Percentiles rank a stretch among this genome's conserved stretches.
Evolutionary conservation across 2,888 invertebrate species (phyloP).

Genomic region (Autographa pulchrina): DNA sequence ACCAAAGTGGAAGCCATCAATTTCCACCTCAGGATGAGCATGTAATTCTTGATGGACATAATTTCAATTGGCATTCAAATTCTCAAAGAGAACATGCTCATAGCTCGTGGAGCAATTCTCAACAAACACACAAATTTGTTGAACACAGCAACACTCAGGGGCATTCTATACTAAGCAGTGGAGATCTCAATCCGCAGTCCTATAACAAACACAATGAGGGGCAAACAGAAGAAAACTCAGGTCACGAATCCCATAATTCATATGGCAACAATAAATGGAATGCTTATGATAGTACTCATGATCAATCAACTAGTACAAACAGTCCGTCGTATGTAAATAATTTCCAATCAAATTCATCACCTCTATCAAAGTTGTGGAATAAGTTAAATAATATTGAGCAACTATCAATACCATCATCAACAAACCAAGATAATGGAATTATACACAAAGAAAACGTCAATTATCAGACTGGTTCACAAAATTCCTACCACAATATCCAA

Average conservation of each 20-base stretch:
- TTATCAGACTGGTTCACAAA: constrained; percentile 27
- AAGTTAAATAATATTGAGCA: constrained; percentile 62
- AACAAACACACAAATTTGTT: constrained; percentile 18
- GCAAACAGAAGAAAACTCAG: constrained; percentile 14
- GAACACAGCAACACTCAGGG: constrained; percentile 19
- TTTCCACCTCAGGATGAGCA: constrained; percentile 18
- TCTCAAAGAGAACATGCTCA: constrained; percentile 19
- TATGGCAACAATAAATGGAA: constrained; percentile 27
- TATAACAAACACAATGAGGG: constrained; percentile 16
- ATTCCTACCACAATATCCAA: constrained; percentile 14
- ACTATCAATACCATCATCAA: constrained; percentile 24
- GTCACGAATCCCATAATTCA: constrained; percentile 23
- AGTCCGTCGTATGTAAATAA: constrained; percentile 26
- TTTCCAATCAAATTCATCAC: constrained; percentile 32
- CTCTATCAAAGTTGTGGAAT: constrained; percentile 62
- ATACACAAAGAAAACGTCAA: constrained; percentile 17
- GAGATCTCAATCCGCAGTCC: constrained; percentile 8
- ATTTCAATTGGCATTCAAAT: constrained; percentile 8
- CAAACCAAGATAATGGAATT: constrained; percentile 17
- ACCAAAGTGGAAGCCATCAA: constrained; percentile 21
- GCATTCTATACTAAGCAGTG: constrained; percentile 3
- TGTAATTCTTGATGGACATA: constrained; percentile 8
- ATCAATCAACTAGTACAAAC: constrained; percentile 34
- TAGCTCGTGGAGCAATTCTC: constrained; percentile 11
- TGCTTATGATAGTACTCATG: constrained; percentile 25